phyloP scores from a whole-genome alignment of 1,140 invertebrate species.

The Panagrolaimus sp. region DNA sequence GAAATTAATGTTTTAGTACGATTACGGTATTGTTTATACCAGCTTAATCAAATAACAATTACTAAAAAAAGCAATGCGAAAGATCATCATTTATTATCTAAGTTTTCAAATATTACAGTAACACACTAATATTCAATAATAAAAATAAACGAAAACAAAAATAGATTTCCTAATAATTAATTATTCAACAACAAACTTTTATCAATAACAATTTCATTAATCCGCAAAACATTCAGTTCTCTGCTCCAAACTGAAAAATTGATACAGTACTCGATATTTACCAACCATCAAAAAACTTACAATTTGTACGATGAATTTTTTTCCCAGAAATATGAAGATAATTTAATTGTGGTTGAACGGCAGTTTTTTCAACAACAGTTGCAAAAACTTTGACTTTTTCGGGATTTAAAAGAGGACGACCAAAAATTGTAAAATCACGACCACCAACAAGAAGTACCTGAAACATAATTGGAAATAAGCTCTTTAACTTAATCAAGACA shows the following conservation, averaged over 20 bases:
- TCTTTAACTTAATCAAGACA: neutral
- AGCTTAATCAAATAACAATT: too few species aligned
- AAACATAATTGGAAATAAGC: conserved; percentile 21
- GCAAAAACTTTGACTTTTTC: conserved; percentile 43
- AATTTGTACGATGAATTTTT: conserved; percentile 33
- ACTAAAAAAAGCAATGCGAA: too few species aligned
- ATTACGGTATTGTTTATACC: too few species aligned
- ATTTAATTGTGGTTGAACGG: conserved; percentile 42
- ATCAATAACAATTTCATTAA: conserved; percentile 43
- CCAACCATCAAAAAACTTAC: conserved; percentile 30
- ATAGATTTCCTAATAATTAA: too few species aligned
- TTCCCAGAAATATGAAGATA: conserved; percentile 35
- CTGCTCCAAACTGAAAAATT: conserved; percentile 42
- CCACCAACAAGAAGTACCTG: conserved; percentile 56
- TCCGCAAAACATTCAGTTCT: conserved; percentile 45
- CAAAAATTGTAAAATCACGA: conserved; percentile 49
- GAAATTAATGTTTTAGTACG: too few species aligned
- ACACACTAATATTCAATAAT: too few species aligned
- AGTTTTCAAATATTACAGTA: too few species aligned
- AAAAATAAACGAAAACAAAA: too few species aligned
- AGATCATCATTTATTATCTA: too few species aligned
- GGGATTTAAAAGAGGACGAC: conserved; percentile 47
- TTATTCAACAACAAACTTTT: too few species aligned
- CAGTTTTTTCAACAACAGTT: conserved; percentile 57
- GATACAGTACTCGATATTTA: conserved; percentile 13